These are phyloP conservation scores for Cynopterus sphinx DNA, from an alignment of 2,797 vertebrate species.

Conservation along the genomic window DNA sequence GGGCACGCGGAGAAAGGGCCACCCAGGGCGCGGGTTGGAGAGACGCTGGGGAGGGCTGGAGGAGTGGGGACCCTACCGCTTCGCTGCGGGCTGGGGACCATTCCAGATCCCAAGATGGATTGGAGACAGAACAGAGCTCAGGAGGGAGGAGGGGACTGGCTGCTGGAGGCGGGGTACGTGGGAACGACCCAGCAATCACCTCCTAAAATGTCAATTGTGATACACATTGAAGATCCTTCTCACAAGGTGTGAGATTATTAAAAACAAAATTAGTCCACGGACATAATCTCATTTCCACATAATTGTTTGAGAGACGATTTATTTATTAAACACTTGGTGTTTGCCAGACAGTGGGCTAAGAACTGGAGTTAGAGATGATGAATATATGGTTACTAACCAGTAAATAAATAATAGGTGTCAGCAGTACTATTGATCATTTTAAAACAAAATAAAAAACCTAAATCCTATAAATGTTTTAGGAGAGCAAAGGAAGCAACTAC, in stretches of 20 bases:
- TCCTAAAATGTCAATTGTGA: not conserved
- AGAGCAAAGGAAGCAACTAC: conserved; percentile 25
- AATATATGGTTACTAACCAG: not conserved
- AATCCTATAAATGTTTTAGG: conserved; percentile 38
- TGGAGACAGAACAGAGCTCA: not conserved
- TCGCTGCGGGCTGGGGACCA: not conserved
- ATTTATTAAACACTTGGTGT: conserved; percentile 41
- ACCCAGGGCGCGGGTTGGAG: not conserved
- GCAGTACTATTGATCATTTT: not conserved
- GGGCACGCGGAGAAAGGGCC: conserved; percentile 34
- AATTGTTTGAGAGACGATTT: not conserved
- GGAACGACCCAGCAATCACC: not conserved
- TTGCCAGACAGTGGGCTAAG: not conserved
- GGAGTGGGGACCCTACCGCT: not conserved
- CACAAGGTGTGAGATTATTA: not conserved
- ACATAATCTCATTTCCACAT: conserved; percentile 8
- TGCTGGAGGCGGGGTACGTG: not conserved
- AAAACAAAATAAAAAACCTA: conserved; percentile 12
- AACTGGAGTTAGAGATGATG: conserved; percentile 17
- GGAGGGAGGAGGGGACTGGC: not conserved
- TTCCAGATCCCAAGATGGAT: conserved; percentile 43
- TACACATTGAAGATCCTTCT: not conserved
- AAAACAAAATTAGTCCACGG: conserved; percentile 30
- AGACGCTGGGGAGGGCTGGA: not conserved
- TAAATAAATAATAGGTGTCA: conserved; percentile 4